Conservation (phyloP, 2,113 vertebrate species). For the Crocuta crocuta region DNA sequence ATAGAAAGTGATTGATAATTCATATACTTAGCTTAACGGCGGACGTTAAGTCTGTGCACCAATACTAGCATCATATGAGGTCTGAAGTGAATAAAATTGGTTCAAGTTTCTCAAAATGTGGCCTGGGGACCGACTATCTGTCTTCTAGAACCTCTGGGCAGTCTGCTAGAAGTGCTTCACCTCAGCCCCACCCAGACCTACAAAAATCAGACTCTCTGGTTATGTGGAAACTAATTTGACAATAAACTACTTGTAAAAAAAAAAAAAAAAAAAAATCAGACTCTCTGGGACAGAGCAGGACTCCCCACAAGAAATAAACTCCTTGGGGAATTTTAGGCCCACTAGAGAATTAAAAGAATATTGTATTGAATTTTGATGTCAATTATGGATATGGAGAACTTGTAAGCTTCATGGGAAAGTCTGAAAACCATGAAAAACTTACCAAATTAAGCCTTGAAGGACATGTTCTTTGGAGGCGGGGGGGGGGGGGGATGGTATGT, state of each 20-base stretch:
- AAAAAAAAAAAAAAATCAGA: accelerated
- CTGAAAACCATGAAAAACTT: conserved; percentile 5
- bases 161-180: neutral
- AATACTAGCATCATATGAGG: neutral
- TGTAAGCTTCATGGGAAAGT: neutral
- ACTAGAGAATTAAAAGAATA: neutral
- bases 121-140: neutral
- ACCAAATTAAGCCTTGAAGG: neutral
- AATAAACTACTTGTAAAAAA: too few relatives aligned
- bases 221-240: too few relatives aligned
- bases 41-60: neutral
- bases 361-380: neutral
- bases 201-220: neutral
- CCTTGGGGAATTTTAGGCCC: neutral
- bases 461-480: neutral
- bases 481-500: too few relatives aligned
- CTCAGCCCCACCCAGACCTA: neutral
- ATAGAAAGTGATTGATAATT: neutral
- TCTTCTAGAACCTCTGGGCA: neutral
- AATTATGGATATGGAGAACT: neutral
- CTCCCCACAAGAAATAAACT: neutral
- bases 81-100: neutral
- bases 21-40: neutral
- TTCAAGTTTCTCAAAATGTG: neutral
- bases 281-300: neutral